phyloP scores from a whole-genome alignment of 2,888 invertebrate genomes.

The Ormyrus pomaceus region DNA sequence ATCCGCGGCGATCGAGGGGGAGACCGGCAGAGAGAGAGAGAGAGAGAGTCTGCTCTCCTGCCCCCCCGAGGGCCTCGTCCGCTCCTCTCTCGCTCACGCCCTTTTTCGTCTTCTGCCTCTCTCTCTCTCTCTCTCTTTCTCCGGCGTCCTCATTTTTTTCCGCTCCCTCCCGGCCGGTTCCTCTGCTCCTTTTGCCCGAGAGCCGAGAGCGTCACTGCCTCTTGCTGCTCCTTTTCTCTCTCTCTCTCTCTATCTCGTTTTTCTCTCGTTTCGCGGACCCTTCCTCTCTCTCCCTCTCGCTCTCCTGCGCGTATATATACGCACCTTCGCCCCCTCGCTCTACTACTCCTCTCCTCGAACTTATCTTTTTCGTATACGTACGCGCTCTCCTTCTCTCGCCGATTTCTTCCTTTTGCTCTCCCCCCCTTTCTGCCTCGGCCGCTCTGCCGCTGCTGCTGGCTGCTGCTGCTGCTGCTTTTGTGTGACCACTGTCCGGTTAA shows the following conservation, averaged over 20 bases:
- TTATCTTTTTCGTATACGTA: slow-evolving; percentile 28
- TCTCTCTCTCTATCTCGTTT: slow-evolving; percentile 19
- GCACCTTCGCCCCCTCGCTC: slow-evolving; percentile 15
- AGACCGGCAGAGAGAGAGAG: slow-evolving; percentile 1
- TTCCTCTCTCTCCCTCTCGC: slow-evolving; percentile 48
- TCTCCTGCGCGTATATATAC: slow-evolving; percentile 25
- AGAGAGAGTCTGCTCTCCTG: background rate
- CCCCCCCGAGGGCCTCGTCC: slow-evolving; percentile 49
- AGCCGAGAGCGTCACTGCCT: slow-evolving; percentile 39
- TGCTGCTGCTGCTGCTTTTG: slow-evolving; percentile 47
- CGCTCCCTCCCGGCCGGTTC: slow-evolving; percentile 55
- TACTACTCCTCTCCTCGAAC: background rate
- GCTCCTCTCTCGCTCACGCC: slow-evolving; percentile 17
- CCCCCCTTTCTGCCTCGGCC: slow-evolving; percentile 52
- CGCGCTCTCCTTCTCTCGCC: slow-evolving; percentile 33
- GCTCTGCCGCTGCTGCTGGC: slow-evolving; percentile 54
- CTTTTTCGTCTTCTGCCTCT: slow-evolving; percentile 24
- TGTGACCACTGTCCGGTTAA: background rate
- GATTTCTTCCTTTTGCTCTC: slow-evolving; percentile 10
- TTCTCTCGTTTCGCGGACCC: slow-evolving; percentile 34
- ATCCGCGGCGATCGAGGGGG: slow-evolving; percentile 22
- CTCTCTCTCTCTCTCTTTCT: slow-evolving; percentile 31
- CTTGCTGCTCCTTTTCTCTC: slow-evolving; percentile 37
- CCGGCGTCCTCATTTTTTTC: slow-evolving; percentile 44
- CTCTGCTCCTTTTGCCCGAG: slow-evolving; percentile 55